These are phyloP conservation scores for Lamellibrachia luymesi DNA, from an alignment of 1,140 invertebrate genomes.

Conservation along the genomic window DNA sequence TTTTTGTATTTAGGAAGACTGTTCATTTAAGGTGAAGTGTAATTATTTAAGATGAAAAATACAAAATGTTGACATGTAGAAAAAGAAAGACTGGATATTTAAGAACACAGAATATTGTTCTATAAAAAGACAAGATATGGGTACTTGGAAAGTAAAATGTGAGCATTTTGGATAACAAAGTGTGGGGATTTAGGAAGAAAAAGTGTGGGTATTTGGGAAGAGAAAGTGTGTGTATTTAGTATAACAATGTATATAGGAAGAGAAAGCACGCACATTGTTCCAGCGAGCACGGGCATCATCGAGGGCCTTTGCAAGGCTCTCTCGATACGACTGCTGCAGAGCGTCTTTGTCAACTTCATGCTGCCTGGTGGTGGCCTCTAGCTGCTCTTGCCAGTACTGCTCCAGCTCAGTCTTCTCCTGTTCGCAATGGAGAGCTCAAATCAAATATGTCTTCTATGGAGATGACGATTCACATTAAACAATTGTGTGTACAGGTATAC, in stretches of 20 bases:
- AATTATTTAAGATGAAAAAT: too few relatives aligned
- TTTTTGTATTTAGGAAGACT: too few relatives aligned
- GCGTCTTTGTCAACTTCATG: slow-evolving; percentile 21
- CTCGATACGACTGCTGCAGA: slow-evolving; percentile 12
- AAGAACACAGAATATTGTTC: too few relatives aligned
- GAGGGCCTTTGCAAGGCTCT: slow-evolving; percentile 22
- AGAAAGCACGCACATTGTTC: slow-evolving; percentile 7
- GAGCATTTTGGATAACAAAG: neutral
- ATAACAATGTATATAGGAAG: too few relatives aligned
- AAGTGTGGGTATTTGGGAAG: too few relatives aligned
- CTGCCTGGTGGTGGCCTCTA: slow-evolving; percentile 10
- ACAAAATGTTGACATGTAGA: too few relatives aligned
- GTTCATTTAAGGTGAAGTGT: too few relatives aligned
- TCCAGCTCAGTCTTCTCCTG: neutral
- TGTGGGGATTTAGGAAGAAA: neutral
- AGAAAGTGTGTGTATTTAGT: too few relatives aligned
- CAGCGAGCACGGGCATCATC: slow-evolving; percentile 12
- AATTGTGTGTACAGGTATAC: neutral
- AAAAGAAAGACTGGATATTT: too few relatives aligned
- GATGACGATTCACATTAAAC: neutral
- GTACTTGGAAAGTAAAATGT: neutral
- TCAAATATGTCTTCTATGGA: neutral
- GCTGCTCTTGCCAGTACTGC: slow-evolving; percentile 15
- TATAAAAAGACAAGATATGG: too few relatives aligned
- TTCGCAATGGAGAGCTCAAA: neutral